Conservation (phyloP, 2,113 vertebrate species). For the Stigmatopora nigra region DNA sequence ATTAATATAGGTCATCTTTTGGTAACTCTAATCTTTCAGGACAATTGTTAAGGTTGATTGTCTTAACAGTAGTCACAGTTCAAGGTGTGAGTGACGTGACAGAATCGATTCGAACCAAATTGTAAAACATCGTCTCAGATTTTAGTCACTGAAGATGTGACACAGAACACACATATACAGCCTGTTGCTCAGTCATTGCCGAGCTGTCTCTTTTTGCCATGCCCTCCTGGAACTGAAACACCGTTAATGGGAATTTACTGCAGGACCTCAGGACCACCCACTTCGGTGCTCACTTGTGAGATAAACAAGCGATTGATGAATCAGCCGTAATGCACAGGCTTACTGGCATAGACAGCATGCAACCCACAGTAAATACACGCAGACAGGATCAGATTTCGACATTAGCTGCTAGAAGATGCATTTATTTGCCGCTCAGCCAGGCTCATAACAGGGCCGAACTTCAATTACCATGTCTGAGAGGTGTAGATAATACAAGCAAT, state of each 20-base stretch:
- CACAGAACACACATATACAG: constrained; percentile 21
- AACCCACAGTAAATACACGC: constrained; percentile 66
- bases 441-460: constrained; percentile 60
- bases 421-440: constrained; percentile 64
- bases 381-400: constrained; percentile 66
- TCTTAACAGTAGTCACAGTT: constrained; percentile 45
- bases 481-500: constrained; percentile 68
- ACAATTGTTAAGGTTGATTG: constrained; percentile 59
- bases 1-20: constrained; percentile 55
- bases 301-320: constrained; percentile 71
- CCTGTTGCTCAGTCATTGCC: constrained; percentile 46
- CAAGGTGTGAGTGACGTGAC: constrained; percentile 50
- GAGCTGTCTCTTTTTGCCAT: constrained; percentile 36
- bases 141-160: constrained; percentile 50
- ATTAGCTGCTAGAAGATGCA: constrained; percentile 62
- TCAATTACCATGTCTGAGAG: constrained; percentile 68
- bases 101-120: constrained; percentile 53
- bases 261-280: constrained; percentile 38
- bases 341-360: constrained; percentile 61
- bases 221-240: constrained; percentile 44
- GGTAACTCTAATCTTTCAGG: constrained; percentile 61
- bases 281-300: constrained; percentile 40
- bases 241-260: constrained; percentile 62
- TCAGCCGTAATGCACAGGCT: constrained; percentile 63
- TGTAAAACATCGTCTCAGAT: constrained; percentile 53